A percentile compares a stretch with the other conserved stretches of the same genome.
These are phyloP conservation scores for Callimorpha dominula DNA, from an alignment of 2,888 invertebrate genomes.

Conservation along the genomic window DNA sequence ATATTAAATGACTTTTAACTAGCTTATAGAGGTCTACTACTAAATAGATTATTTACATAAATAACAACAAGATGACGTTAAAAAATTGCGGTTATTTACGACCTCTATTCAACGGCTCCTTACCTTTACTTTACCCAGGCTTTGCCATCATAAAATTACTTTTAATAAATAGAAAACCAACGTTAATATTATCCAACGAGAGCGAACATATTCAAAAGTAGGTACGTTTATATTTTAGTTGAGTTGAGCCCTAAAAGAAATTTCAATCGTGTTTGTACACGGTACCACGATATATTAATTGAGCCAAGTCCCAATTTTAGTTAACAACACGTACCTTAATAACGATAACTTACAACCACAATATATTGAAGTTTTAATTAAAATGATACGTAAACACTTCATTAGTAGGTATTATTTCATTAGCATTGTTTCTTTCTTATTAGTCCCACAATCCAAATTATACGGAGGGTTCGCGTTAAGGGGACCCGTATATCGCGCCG, in stretches of 20 bases:
- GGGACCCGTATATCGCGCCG: slow-evolving; percentile 77
- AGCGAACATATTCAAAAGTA: not conserved
- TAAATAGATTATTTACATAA: no score
- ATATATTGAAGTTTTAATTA: slow-evolving; percentile 52
- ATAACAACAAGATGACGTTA: no score
- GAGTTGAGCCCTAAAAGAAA: not conserved
- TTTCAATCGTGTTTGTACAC: not conserved
- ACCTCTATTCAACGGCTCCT: no score
- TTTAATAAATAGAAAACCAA: not conserved
- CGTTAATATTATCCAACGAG: not conserved
- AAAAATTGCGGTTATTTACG: no score
- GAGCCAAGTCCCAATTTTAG: not conserved
- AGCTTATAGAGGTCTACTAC: no score
- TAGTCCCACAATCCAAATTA: slow-evolving; percentile 78
- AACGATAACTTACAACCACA: slow-evolving; percentile 40
- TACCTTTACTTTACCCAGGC: not conserved
- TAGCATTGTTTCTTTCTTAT: slow-evolving; percentile 77
- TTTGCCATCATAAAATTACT: not conserved
- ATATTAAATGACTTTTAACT: not conserved
- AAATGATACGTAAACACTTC: slow-evolving; percentile 57
- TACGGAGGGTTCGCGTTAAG: slow-evolving; percentile 78
- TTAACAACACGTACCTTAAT: slow-evolving; percentile 23
- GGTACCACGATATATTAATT: slow-evolving; percentile 1
- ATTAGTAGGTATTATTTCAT: slow-evolving; percentile 73
- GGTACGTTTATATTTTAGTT: not conserved